These are phyloP conservation scores for Epirrhoe alternata DNA, from an alignment of 2,888 invertebrate genomes.

Conservation along the genomic window DNA sequence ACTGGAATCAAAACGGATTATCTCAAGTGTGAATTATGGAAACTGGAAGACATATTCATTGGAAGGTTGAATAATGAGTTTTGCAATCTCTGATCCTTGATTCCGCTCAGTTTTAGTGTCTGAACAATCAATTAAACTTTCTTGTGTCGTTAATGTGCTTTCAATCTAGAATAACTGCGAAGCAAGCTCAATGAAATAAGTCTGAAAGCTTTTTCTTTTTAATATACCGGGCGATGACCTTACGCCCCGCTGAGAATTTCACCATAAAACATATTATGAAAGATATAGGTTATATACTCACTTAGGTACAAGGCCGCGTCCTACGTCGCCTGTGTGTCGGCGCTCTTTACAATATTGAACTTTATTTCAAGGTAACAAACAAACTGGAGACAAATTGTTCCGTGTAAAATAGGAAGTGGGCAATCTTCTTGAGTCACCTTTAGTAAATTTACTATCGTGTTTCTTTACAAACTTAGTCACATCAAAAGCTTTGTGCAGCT, in stretches of 20 bases:
- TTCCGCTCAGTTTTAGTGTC: slow-evolving; percentile 13
- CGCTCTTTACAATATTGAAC: neutral
- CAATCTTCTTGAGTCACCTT: slow-evolving; percentile 25
- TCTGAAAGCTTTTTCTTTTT: slow-evolving; percentile 36
- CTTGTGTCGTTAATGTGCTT: slow-evolving; percentile 22
- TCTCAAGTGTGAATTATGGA: slow-evolving; percentile 23
- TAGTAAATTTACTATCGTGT: slow-evolving; percentile 20
- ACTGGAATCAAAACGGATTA: slow-evolving; percentile 27
- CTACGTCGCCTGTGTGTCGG: neutral
- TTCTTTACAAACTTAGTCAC: slow-evolving; percentile 9
- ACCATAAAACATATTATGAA: slow-evolving; percentile 12
- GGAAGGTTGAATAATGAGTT: slow-evolving; percentile 16
- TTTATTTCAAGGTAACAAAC: neutral
- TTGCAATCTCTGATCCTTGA: slow-evolving; percentile 26
- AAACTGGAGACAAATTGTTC: neutral
- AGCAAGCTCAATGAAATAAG: slow-evolving; percentile 29
- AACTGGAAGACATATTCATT: slow-evolving; percentile 18
- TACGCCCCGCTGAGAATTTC: slow-evolving; percentile 23
- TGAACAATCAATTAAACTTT: slow-evolving; percentile 11
- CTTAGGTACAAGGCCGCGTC: slow-evolving; percentile 2
- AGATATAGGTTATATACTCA: neutral
- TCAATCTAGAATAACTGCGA: slow-evolving; percentile 22
- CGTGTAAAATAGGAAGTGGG: neutral
- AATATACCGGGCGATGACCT: slow-evolving; percentile 35
- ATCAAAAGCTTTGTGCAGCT: slow-evolving; percentile 6